Base-by-base conservation (phyloP, 2,797 vertebrate species). In the Cygnus olor region DNA sequence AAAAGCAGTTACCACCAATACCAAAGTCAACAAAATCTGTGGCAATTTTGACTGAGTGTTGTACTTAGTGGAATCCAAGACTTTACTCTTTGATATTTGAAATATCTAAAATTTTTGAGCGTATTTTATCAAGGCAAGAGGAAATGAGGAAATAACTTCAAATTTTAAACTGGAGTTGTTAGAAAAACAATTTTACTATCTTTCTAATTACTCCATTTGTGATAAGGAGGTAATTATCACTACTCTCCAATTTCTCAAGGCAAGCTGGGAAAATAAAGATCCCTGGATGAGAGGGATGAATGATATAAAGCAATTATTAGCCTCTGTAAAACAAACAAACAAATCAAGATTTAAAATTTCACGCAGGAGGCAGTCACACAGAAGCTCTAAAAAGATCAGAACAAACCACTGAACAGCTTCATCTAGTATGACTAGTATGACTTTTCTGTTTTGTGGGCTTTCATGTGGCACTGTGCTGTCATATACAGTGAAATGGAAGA, bases 371-470 rank as follows among this genome's bases (percentile, higher is more conserved):
- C 53, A 73, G 58, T 76, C 63, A 85, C 27, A 6, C 4, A 68
- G 81, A 90, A 84, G 12, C 51, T 93, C 86, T 69, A 38, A 66
- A 80, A 88, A 79, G 54, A 89, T 38, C 45, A 85, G 28, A 93
- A 93, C 32, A 79, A 85, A 93, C 30, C 61, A 85, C 61, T 53
- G n/a, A 78, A 93, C n/a, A 80, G 64, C 85, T 93, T 83, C 65
- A 74, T 60, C 61, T 54, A 89, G 11, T 10, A 28, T 57, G 40
- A 88, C 40, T 68, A 86, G 11, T 11, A 28, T 58, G 42, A 86
- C 45, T 69, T 92, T 61, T 90, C 32, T 84, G 44, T 38, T 95
- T 66, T 68, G 65, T 72, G n/a, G 63, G 51, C 22, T 61, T 69
- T 74, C 49, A 44, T 5, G 20, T 60, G 44, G 71, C 66, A 81